Evolutionary conservation across 2,888 invertebrate genomes (phyloP).

Genomic region (Gastrophysa polygoni): DNA sequence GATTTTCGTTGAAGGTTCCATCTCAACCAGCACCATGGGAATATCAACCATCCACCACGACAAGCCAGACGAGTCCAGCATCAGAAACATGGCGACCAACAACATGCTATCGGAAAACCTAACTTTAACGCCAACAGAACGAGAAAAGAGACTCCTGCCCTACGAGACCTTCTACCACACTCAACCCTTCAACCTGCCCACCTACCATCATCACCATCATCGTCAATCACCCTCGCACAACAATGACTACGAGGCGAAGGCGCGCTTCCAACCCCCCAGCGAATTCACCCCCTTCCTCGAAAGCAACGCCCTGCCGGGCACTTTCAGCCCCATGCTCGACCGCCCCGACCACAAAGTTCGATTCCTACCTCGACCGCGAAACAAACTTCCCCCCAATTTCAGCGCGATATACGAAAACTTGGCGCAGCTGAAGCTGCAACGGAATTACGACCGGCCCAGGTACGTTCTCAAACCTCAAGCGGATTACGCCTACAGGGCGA

Average conservation of each 20-base stretch:
- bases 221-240: conserved; percentile 47
- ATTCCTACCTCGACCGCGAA: conserved; percentile 25
- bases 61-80: conserved; percentile 47
- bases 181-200: conserved; percentile 59
- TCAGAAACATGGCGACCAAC: conserved; percentile 36
- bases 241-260: conserved; percentile 36
- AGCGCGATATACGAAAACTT: conserved; percentile 55
- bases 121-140: conserved; percentile 60
- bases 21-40: conserved; percentile 23
- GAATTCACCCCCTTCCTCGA: conserved; percentile 62
- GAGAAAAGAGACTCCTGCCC: conserved; percentile 79
- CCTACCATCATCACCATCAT: no score
- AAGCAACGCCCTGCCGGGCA: conserved; percentile 63
- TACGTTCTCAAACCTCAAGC: conserved; percentile 26
- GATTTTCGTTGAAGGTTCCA: not conserved
- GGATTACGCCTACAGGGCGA: conserved; percentile 28
- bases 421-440: conserved; percentile 52
- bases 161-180: conserved; percentile 81
- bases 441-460: conserved; percentile 36
- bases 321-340: conserved; percentile 60
- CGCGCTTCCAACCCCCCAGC: conserved; percentile 30
- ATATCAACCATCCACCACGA: conserved; percentile 54
- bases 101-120: conserved; percentile 43
- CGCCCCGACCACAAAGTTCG: conserved; percentile 32
- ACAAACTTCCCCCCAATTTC: conserved; percentile 50